Conservation (phyloP, 1,140 invertebrate species). For the Diorhabda elongata region DNA sequence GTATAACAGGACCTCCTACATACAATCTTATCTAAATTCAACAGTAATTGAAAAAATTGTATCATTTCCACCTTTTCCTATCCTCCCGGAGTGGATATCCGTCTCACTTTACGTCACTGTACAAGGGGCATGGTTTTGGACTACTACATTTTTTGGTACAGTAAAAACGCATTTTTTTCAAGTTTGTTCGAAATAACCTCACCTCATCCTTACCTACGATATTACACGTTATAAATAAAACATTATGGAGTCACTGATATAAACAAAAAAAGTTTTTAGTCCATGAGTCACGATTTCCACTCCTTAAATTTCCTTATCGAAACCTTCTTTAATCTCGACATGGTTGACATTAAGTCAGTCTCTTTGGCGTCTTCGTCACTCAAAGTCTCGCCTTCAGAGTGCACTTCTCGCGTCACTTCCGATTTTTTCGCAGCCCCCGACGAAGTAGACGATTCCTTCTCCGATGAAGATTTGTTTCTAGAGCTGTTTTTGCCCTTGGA, state of each 20-base stretch:
- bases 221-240: background rate
- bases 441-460: conserved; percentile 51
- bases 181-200: too few species aligned
- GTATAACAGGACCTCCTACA: too few species aligned
- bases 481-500: conserved; percentile 47
- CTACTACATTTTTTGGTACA: too few species aligned
- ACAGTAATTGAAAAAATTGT: too few species aligned
- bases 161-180: too few species aligned
- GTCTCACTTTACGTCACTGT: too few species aligned
- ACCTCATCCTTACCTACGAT: too few species aligned
- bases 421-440: conserved; percentile 46
- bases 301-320: conserved; percentile 68
- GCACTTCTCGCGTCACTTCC: conserved; percentile 55
- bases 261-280: conserved; percentile 22
- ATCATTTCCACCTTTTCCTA: too few species aligned
- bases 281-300: conserved; percentile 67
- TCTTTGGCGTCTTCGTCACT: conserved; percentile 57
- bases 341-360: conserved; percentile 59
- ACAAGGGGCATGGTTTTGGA: too few species aligned
- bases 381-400: conserved; percentile 70
- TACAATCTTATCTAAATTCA: too few species aligned
- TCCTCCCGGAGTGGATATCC: too few species aligned
- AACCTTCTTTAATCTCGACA: conserved; percentile 69
- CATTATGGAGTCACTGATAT: conserved; percentile 8
- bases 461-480: conserved; percentile 52